Base-by-base conservation (phyloP, 2,888 invertebrate genomes). In the Epistrophella euchroma region DNA sequence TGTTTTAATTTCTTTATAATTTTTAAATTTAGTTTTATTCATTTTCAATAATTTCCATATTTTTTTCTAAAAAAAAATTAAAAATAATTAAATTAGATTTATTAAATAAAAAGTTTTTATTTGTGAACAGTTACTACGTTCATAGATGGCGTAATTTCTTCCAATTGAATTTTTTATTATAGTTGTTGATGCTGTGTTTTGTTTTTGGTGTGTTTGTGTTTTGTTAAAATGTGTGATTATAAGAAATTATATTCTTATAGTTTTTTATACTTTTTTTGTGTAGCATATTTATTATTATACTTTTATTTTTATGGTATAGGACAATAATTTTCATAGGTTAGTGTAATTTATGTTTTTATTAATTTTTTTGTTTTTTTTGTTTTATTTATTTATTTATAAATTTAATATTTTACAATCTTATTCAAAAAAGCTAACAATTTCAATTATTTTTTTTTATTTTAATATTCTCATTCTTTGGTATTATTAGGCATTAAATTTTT, bases 401-500 rank as follows among this genome's bases (percentile, higher is more conserved):
- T 82, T 88, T 85, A 71, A 74, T 83, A 75, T 73, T 78, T 87
- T 75, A 80, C 87, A 88, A 74, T 84, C 87, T 85, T 88, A 86
- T 77, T 86, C 82, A 77, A 87, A 87, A 83, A 88, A 84, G 87
- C 87, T 84, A 88, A 88, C 84, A 88, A 88, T 80, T 83, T 86
- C 68, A 75, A 80, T 88, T 60, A 74, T 78, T 84, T 84, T 82
- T 84, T 82, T 88, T 88, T 86, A 83, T 62, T 79, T 84, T 85
- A 80, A 47, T 52, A 52, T 66, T 90, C 89, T 89, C 89, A 66
- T 62, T 73, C 66, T 87, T 78, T 82, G 72, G 64, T 82, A 70
- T 76, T 60, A 52, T 73, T 81, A 87, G 81, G 85, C 89, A 78
- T 89, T 90, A 90, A 90, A 89, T 88, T 89, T 88, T 88, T 76